phyloP scores from a whole-genome alignment of 2,888 invertebrate species.

The Notodonta dromedarius region DNA sequence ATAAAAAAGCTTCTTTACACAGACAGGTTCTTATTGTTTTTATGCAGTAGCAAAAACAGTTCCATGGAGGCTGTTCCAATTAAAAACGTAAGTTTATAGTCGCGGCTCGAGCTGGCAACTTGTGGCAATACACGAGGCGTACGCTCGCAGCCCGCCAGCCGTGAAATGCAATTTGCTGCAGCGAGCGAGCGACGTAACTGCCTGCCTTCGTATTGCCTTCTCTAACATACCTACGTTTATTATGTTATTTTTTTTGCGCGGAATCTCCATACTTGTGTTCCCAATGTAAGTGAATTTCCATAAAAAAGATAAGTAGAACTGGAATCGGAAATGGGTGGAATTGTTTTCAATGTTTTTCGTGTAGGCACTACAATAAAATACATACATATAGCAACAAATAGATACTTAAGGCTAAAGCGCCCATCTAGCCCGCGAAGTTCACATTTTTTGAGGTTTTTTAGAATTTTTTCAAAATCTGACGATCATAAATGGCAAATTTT shows the following conservation, averaged over 20 bases:
- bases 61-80: conserved; percentile 9
- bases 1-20: no score
- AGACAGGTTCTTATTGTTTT: background rate
- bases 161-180: conserved; percentile 72
- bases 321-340: background rate
- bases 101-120: conserved; percentile 11
- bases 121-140: conserved; percentile 19
- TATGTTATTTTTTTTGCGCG: background rate
- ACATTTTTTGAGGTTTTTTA: no score
- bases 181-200: conserved; percentile 40
- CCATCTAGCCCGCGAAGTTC: no score
- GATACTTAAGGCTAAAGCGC: no score
- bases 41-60: background rate
- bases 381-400: no score
- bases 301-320: background rate
- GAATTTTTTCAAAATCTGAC: no score
- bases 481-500: no score
- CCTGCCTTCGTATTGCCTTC: background rate
- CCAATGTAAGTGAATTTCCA: background rate
- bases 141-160: conserved; percentile 41
- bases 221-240: background rate
- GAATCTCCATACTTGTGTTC: background rate
- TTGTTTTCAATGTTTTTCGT: no score
- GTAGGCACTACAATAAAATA: no score
- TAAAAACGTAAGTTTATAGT: conserved; percentile 22